Evolutionary conservation across 2,113 vertebrate species (phyloP).

Genomic region (Grantiella picta): DNA sequence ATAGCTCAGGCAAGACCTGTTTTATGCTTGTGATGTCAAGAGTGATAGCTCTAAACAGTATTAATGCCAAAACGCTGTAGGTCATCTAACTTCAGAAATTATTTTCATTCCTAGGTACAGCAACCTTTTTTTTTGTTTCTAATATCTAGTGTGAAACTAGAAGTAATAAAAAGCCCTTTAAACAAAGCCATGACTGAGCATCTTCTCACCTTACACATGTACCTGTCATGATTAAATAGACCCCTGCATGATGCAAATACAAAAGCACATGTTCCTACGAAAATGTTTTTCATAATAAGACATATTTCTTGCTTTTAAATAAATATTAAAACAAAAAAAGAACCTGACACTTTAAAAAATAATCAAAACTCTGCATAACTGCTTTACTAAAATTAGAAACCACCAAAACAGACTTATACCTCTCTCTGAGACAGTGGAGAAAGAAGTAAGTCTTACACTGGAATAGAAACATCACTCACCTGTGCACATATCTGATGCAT

Average conservation of each 20-base stretch:
- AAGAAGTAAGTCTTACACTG: neutral
- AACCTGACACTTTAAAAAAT: neutral
- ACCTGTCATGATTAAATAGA: neutral
- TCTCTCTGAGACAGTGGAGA: neutral
- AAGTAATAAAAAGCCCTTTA: neutral
- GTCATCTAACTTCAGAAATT: neutral
- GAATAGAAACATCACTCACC: slow-evolving; percentile 59
- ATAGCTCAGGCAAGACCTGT: neutral
- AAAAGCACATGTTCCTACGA: neutral
- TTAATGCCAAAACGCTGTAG: neutral
- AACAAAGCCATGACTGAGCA: neutral
- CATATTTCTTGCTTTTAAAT: neutral
- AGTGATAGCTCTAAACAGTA: neutral
- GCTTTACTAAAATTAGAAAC: neutral
- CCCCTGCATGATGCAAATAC: neutral
- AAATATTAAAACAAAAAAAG: neutral
- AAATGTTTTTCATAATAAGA: neutral
- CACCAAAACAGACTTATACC: neutral
- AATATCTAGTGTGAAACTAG: neutral
- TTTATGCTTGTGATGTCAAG: neutral
- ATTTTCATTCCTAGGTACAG: neutral
- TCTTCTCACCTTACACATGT: neutral
- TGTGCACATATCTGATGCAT: slow-evolving; percentile 85
- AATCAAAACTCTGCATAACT: neutral
- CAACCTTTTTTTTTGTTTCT: neutral